phyloP scores from a whole-genome alignment of 2,797 vertebrate species.

The Myripristis jacobus region DNA sequence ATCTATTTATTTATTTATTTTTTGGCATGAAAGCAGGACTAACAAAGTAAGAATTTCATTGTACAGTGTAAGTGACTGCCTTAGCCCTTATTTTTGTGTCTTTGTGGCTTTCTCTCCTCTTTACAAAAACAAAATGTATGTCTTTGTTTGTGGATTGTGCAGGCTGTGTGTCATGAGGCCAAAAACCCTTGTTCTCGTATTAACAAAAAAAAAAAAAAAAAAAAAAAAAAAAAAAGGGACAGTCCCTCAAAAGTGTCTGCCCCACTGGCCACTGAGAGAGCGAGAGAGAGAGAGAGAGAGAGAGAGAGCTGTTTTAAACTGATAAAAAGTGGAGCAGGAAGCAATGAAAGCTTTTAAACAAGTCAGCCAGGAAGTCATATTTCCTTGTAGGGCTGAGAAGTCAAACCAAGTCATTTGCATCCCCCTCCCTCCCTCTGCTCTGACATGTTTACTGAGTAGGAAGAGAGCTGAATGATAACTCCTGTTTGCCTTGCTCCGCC shows the following conservation, averaged over 20 bases:
- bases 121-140: too few relatives aligned
- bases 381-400: constrained; percentile 43
- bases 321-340: constrained; percentile 56
- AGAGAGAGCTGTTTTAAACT: neutral
- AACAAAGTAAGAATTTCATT: too few relatives aligned
- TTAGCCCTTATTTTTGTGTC: too few relatives aligned
- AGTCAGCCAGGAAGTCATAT: constrained; percentile 20
- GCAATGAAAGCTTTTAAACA: constrained; percentile 9
- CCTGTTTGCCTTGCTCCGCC: constrained; percentile 3
- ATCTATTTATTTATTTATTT: too few relatives aligned
- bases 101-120: too few relatives aligned
- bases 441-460: constrained; percentile 34
- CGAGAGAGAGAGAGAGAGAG: neutral
- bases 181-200: too few relatives aligned
- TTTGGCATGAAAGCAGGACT: too few relatives aligned
- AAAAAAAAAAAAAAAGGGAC: too few relatives aligned
- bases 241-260: neutral
- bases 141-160: too few relatives aligned
- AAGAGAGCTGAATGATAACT: constrained; percentile 21
- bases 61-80: too few relatives aligned
- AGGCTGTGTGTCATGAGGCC: too few relatives aligned
- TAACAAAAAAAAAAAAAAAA: too few relatives aligned
- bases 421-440: constrained; percentile 32
- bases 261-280: neutral
- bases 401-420: constrained; percentile 57